Evolutionary conservation across 2,113 vertebrate genomes (phyloP).

Genomic region (Nasalis larvatus): DNA sequence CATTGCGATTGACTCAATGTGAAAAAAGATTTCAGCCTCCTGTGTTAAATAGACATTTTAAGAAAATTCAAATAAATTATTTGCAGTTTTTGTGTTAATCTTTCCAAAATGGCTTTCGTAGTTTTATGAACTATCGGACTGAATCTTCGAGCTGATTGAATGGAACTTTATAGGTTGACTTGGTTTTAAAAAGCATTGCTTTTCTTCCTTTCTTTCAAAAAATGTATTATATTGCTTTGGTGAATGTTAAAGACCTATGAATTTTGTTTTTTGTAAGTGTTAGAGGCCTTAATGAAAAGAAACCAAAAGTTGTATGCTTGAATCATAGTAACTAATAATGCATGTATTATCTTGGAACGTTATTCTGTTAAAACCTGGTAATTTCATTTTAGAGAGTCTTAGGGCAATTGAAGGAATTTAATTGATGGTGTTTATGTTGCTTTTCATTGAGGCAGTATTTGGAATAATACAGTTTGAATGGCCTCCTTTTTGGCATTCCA

Average conservation of each 20-base stretch:
- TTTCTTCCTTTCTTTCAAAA: neutral
- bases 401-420: slow-evolving; percentile 7
- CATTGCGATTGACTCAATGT: slow-evolving; percentile 49
- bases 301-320: slow-evolving; percentile 55
- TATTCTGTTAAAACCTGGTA: slow-evolving; percentile 32
- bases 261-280: slow-evolving; percentile 56
- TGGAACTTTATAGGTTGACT: slow-evolving; percentile 36
- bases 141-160: slow-evolving; percentile 65
- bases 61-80: slow-evolving; percentile 50
- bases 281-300: neutral
- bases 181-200: slow-evolving; percentile 49
- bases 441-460: neutral
- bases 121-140: slow-evolving; percentile 58
- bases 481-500: neutral
- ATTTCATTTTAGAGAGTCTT: neutral
- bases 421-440: neutral
- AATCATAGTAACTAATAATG: slow-evolving; percentile 51
- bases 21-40: slow-evolving; percentile 39
- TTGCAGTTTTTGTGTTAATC: slow-evolving; percentile 50
- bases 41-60: slow-evolving; percentile 55
- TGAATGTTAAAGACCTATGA: slow-evolving; percentile 41
- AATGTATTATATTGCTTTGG: neutral
- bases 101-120: slow-evolving; percentile 66
- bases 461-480: neutral
- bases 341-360: slow-evolving; percentile 31